Evolutionary conservation across 35 echinoderm and acorn worm species (phyloP).

Genomic region (Anneissia japonica): DNA sequence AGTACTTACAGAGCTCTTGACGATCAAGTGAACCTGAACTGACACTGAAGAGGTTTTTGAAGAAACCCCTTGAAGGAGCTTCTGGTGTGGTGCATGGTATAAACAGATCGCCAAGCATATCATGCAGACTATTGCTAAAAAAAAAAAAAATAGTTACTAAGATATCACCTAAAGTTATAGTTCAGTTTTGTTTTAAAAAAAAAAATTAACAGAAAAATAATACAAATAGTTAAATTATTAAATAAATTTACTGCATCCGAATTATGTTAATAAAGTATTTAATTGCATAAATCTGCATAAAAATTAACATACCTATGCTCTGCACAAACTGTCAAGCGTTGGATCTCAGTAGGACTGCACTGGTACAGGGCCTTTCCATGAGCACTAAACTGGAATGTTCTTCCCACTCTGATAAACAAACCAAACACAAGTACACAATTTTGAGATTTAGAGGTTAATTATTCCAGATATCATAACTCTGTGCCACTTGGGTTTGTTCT

Average conservation of each 20-base stretch:
- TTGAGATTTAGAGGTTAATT: too few relatives aligned
- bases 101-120: slow-evolving; percentile 92
- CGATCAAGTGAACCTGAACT: slow-evolving; percentile 70
- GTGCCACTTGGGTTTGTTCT: too few relatives aligned
- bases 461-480: too few relatives aligned
- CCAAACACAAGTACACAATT: neutral
- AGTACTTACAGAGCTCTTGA: slow-evolving; percentile 83
- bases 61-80: slow-evolving; percentile 91
- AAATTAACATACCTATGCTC: slow-evolving; percentile 12
- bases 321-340: slow-evolving; percentile 84
- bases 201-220: neutral
- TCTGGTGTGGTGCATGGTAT: slow-evolving; percentile 93
- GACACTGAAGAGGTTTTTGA: slow-evolving; percentile 86
- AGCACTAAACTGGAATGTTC: slow-evolving; percentile 97
- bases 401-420: slow-evolving; percentile 61
- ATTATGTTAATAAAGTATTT: too few relatives aligned
- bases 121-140: slow-evolving; percentile 77
- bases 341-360: slow-evolving; percentile 87
- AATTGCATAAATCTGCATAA: neutral
- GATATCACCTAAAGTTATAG: neutral
- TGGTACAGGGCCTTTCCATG: slow-evolving; percentile 92
- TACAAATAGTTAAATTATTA: too few relatives aligned
- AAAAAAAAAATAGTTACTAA: neutral
- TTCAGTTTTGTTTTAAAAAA: neutral
- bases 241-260: too few relatives aligned